Conservation (phyloP, 2,888 invertebrate species). For the Tetragonula carbonaria region DNA sequence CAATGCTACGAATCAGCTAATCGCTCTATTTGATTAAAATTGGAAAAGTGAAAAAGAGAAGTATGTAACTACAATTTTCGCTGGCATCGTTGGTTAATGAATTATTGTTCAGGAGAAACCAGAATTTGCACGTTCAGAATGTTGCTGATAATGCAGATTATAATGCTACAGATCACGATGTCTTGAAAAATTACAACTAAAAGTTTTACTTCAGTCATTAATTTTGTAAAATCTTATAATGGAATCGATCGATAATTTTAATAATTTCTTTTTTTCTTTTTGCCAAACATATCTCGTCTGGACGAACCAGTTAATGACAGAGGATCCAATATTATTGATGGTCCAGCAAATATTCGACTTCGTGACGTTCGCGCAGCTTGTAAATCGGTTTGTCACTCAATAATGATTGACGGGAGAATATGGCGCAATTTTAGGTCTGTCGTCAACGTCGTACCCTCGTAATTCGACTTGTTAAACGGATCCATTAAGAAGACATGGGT, state of each 20-base stretch:
- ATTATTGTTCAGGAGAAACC: background rate
- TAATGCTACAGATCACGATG: background rate
- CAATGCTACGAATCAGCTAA: no score
- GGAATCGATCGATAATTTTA: background rate
- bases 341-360: slow-evolving; percentile 10
- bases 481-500: slow-evolving; percentile 63
- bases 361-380: slow-evolving; percentile 10
- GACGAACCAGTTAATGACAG: slow-evolving; percentile 5
- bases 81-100: background rate
- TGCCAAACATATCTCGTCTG: background rate
- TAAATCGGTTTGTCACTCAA: slow-evolving; percentile 59
- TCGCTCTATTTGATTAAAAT: background rate
- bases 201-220: no score
- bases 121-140: background rate
- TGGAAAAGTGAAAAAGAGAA: background rate
- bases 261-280: background rate
- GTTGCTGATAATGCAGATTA: background rate
- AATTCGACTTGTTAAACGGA: slow-evolving; percentile 68
- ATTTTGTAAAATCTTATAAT: no score
- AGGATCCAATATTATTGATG: slow-evolving; percentile 20
- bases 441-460: slow-evolving; percentile 56
- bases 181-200: background rate
- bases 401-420: slow-evolving; percentile 58
- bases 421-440: slow-evolving; percentile 49
- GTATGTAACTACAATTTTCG: background rate